Evolutionary conservation across 2,797 vertebrate genomes (phyloP).

Genomic region (Oreochromis grahami): DNA sequence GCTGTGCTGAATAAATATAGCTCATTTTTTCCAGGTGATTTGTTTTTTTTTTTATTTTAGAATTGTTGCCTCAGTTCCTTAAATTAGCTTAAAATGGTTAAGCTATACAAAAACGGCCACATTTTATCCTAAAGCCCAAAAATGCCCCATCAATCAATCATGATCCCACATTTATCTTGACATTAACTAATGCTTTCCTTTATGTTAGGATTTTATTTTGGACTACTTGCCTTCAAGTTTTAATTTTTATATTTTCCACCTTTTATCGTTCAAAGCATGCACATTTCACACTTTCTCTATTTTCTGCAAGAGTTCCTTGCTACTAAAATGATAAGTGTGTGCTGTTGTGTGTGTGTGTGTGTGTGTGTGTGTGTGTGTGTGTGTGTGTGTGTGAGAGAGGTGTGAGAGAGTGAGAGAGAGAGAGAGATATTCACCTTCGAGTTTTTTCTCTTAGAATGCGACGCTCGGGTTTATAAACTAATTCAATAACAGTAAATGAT

Average conservation of each 20-base stretch:
- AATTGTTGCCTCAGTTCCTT: neutral
- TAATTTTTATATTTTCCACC: neutral
- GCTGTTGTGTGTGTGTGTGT: neutral
- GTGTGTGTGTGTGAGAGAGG: too few species aligned
- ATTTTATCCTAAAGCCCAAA: neutral
- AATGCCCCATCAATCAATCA: neutral
- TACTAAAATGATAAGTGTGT: neutral
- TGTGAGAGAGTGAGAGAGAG: too few species aligned
- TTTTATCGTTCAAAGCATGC: neutral
- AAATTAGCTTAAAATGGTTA: neutral
- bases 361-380: neutral
- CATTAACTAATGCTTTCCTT: neutral
- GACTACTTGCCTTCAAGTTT: neutral
- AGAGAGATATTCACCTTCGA: neutral
- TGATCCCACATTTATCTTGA: neutral
- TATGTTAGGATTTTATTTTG: neutral
- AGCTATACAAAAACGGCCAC: neutral
- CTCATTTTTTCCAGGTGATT: neutral
- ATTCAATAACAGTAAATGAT: neutral
- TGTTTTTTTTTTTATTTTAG: neutral
- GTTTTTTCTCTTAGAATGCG: neutral
- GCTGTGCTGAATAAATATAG: neutral
- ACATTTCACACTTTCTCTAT: neutral
- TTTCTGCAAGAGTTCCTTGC: neutral
- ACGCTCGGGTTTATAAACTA: neutral